Conservation (phyloP, 2,797 vertebrate species). For the Perdix hodgsoniae region DNA sequence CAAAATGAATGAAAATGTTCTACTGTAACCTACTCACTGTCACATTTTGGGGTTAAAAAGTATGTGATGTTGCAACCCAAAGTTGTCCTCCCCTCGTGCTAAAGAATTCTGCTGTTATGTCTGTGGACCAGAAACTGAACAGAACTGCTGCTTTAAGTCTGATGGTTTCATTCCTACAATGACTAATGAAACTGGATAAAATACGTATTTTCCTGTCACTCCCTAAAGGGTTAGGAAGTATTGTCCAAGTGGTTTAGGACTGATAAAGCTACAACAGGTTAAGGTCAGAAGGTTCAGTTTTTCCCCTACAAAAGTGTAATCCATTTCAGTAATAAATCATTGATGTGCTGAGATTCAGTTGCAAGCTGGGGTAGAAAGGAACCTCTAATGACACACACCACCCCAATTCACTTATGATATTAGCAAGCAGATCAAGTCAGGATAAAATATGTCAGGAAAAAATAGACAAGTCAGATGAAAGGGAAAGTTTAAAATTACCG, state of each 20-base stretch:
- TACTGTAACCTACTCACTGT: not conserved
- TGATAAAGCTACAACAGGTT: slow-evolving; percentile 29
- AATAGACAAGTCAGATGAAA: slow-evolving; percentile 65
- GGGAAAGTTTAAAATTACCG: slow-evolving; percentile 48
- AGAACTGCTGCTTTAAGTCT: slow-evolving; percentile 14
- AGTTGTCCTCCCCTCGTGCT: not conserved
- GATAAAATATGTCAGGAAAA: slow-evolving; percentile 64
- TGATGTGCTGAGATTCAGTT: not conserved
- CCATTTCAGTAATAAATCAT: not conserved
- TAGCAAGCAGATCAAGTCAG: slow-evolving; percentile 38
- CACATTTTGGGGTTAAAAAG: not conserved
- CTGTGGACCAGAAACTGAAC: not conserved
- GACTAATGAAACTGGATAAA: slow-evolving; percentile 56
- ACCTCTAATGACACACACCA: slow-evolving; percentile 26
- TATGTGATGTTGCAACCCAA: not conserved
- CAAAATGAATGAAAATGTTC: not conserved
- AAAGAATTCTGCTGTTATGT: not conserved
- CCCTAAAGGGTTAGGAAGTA: slow-evolving; percentile 60
- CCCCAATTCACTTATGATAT: not conserved
- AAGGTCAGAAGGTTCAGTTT: slow-evolving; percentile 43
- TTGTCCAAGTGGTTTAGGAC: slow-evolving; percentile 1
- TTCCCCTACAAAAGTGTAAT: slow-evolving; percentile 14
- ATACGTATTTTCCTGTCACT: slow-evolving; percentile 58
- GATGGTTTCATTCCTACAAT: not conserved
- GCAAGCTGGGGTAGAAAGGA: slow-evolving; percentile 19